These are phyloP conservation scores for Anser brachyrhynchus DNA, from an alignment of 2,113 vertebrate species.

Conservation along the genomic window DNA sequence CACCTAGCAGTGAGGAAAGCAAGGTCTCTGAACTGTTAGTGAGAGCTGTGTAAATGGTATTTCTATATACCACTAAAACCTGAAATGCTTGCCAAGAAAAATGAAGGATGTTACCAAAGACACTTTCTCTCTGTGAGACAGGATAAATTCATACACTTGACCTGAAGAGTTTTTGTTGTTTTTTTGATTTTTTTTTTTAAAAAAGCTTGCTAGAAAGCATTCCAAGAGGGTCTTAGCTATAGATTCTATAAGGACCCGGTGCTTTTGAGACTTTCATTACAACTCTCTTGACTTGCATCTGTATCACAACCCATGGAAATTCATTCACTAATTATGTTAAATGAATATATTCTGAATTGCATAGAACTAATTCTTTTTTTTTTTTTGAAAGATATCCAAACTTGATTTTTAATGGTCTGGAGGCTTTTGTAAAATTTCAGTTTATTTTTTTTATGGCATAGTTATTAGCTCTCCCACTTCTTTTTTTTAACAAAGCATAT, in stretches of 20 bases:
- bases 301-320: background rate
- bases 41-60: background rate
- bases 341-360: background rate
- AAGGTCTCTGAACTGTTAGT: background rate
- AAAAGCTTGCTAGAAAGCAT: background rate
- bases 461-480: background rate
- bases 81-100: background rate
- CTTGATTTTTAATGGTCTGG: background rate
- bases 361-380: background rate
- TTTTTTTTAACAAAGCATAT: background rate
- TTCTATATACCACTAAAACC: background rate
- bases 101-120: background rate
- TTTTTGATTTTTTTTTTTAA: too few species aligned
- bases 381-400: background rate
- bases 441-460: background rate
- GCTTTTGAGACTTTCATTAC: background rate
- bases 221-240: background rate
- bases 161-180: background rate
- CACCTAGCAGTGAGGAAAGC: background rate
- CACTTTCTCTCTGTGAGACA: too few species aligned
- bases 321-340: background rate
- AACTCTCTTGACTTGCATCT: background rate
- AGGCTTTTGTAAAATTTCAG: background rate
- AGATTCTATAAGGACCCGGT: background rate
- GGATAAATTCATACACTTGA: background rate